These are phyloP conservation scores for Neolamprologus longior DNA, from an alignment of 2,113 vertebrate genomes.

Conservation along the genomic window DNA sequence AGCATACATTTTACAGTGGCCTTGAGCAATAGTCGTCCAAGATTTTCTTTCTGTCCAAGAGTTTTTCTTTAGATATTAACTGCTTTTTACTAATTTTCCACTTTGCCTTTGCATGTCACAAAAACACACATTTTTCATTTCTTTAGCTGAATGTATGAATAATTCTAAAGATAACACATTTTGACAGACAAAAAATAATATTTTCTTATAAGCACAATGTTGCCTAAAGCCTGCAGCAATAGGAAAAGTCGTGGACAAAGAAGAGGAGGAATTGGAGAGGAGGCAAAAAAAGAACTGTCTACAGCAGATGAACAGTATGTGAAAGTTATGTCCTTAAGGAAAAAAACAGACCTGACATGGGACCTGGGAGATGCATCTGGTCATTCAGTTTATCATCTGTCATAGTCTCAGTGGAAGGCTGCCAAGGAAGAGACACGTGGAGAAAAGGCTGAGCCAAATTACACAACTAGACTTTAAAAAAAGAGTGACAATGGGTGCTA, in stretches of 20 bases:
- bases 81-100: neutral
- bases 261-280: neutral
- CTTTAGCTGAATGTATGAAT: neutral
- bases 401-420: neutral
- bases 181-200: neutral
- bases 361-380: neutral
- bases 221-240: neutral
- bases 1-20: neutral
- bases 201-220: neutral
- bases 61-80: neutral
- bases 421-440: neutral
- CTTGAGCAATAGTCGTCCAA: neutral
- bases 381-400: neutral
- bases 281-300: neutral
- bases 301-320: neutral
- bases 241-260: neutral
- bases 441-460: neutral
- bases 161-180: neutral
- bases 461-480: neutral
- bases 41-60: neutral
- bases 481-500: neutral
- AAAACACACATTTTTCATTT: neutral
- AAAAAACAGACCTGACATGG: neutral
- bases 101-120: neutral
- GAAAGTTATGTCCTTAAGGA: neutral